Evolutionary conservation across 2,797 vertebrate species (phyloP).

Genomic region (Dendrocincla fuliginosa): DNA sequence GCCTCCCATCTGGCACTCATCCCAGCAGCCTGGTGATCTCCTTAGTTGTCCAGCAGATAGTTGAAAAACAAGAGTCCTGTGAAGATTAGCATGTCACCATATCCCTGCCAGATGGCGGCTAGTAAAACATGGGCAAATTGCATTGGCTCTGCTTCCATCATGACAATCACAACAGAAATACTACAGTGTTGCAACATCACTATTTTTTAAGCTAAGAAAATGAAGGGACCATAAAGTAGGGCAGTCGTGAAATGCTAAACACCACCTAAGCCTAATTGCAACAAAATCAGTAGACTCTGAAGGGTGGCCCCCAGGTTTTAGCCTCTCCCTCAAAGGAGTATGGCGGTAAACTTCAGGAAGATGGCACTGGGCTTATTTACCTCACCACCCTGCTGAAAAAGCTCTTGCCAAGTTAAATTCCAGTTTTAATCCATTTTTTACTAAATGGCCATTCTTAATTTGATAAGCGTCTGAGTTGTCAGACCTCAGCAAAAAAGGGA

Average conservation of each 20-base stretch:
- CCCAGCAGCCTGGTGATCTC: constrained; percentile 80
- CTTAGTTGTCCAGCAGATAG: constrained; percentile 79
- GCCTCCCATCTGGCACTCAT: constrained; percentile 78
- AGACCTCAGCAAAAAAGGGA: neutral
- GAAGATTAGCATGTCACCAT: constrained; percentile 80
- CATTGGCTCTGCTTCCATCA: constrained; percentile 74
- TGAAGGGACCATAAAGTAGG: constrained; percentile 32
- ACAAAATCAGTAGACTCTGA: neutral
- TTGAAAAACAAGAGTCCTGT: constrained; percentile 80
- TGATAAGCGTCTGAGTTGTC: neutral
- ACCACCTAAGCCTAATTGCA: neutral
- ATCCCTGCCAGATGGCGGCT: constrained; percentile 78
- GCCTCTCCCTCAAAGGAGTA: neutral
- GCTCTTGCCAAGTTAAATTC: neutral
- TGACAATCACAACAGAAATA: constrained; percentile 77
- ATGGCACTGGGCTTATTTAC: neutral
- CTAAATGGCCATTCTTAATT: neutral
- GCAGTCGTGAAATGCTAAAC: constrained; percentile 26
- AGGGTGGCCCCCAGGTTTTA: neutral
- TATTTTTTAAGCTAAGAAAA: constrained; percentile 52
- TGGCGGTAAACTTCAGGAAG: neutral
- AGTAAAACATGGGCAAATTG: constrained; percentile 79
- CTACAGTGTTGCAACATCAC: constrained; percentile 47
- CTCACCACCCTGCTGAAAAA: neutral
- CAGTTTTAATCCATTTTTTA: neutral